These are phyloP conservation scores for Yponomeuta malinellus DNA, from an alignment of 2,888 invertebrate genomes.

Conservation along the genomic window DNA sequence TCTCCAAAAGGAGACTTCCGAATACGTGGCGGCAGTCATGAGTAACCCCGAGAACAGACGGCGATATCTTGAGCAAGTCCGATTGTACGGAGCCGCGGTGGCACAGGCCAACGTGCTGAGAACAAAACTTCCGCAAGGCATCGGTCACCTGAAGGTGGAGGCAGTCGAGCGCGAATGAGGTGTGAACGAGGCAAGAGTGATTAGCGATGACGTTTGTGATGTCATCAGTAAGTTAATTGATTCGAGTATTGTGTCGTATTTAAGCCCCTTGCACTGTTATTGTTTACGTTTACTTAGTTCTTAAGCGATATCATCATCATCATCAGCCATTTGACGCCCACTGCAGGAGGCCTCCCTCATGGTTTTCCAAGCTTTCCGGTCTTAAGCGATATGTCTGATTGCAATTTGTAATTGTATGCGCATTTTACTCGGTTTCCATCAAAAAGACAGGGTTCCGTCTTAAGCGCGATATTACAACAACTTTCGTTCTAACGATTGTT, in stretches of 20 bases:
- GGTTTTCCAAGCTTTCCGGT: not conserved
- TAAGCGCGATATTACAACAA: too few relatives aligned
- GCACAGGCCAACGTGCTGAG: not conserved
- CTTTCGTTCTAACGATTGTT: too few relatives aligned
- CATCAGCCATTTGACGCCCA: too few relatives aligned
- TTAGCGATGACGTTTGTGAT: constrained; percentile 11
- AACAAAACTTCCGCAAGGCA: not conserved
- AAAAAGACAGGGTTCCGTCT: not conserved
- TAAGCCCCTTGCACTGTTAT: constrained; percentile 9
- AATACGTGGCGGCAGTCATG: constrained; percentile 77
- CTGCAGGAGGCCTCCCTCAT: too few relatives aligned
- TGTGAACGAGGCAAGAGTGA: not conserved
- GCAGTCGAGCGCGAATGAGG: not conserved
- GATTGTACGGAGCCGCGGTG: constrained; percentile 28
- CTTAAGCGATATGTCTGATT: constrained; percentile 13
- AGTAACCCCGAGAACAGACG: constrained; percentile 65
- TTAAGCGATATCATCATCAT: constrained; percentile 5
- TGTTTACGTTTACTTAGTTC: constrained; percentile 20
- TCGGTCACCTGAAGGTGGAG: not conserved
- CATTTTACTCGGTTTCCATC: not conserved
- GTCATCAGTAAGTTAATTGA: constrained; percentile 18
- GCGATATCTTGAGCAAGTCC: constrained; percentile 48
- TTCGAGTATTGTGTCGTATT: constrained; percentile 16
- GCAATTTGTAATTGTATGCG: not conserved
- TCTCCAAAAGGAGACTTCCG: constrained; percentile 77